phyloP scores from a whole-genome alignment of 2,888 invertebrate genomes.

The Ormia ochracea region DNA sequence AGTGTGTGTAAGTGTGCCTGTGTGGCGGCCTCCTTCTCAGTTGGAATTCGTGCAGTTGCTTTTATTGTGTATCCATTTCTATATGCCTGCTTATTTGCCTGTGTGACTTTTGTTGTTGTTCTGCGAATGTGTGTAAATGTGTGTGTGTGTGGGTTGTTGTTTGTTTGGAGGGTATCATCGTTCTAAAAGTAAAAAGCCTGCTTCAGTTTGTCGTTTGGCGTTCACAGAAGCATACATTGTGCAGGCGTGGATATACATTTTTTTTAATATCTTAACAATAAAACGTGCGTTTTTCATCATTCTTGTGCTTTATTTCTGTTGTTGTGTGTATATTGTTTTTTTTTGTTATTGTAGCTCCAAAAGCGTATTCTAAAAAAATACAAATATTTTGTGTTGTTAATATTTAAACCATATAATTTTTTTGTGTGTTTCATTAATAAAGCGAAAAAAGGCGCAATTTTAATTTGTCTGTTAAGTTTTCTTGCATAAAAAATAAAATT shows the following conservation, averaged over 20 bases:
- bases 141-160: slow-evolving; percentile 30
- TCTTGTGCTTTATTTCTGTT: not conserved
- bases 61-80: slow-evolving; percentile 35
- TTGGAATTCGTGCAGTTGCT: slow-evolving; percentile 40
- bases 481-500: not conserved
- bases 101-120: slow-evolving; percentile 29
- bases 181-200: slow-evolving; percentile 74
- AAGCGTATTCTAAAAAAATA: not conserved
- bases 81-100: slow-evolving; percentile 58
- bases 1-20: slow-evolving; percentile 20
- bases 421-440: slow-evolving; percentile 30
- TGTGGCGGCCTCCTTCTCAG: slow-evolving; percentile 42
- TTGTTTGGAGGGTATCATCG: slow-evolving; percentile 69
- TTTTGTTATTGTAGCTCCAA: slow-evolving; percentile 5
- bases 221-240: slow-evolving; percentile 70
- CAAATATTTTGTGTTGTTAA: slow-evolving; percentile 10
- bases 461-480: not conserved
- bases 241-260: slow-evolving; percentile 64
- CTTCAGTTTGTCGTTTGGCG: slow-evolving; percentile 76
- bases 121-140: slow-evolving; percentile 20
- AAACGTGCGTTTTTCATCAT: slow-evolving; percentile 61
- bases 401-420: not conserved
- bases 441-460: slow-evolving; percentile 42
- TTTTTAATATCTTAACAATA: slow-evolving; percentile 54
- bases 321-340: slow-evolving; percentile 11